Evolutionary conservation across 2,797 vertebrate species (phyloP).

Genomic region (Mycteria americana): DNA sequence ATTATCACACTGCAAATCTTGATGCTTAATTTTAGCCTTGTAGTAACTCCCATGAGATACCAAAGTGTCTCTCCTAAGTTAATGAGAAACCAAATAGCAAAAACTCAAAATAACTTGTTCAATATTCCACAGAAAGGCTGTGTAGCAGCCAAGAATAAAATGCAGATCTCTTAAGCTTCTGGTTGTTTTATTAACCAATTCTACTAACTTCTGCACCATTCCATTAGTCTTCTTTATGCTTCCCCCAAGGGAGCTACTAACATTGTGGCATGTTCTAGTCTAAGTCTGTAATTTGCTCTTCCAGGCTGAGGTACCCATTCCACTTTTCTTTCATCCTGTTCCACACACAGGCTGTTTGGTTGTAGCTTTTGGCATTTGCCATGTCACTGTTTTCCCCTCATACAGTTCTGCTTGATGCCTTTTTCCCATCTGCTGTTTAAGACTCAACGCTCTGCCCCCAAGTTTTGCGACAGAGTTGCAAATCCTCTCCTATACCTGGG

Average conservation of each 20-base stretch:
- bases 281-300: not conserved
- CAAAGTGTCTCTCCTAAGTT: not conserved
- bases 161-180: not conserved
- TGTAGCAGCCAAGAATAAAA: not conserved
- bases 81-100: not conserved
- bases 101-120: not conserved
- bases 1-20: not conserved
- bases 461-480: not conserved
- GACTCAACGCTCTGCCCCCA: not conserved
- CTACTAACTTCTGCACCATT: not conserved
- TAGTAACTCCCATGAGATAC: not conserved
- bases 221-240: not conserved
- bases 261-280: not conserved
- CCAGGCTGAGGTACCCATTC: not conserved
- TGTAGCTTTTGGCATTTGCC: not conserved
- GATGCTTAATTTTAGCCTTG: not conserved
- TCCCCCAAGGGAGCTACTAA: not conserved
- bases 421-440: not conserved
- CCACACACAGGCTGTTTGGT: not conserved
- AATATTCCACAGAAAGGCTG: not conserved
- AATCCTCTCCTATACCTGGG: not conserved
- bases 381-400: not conserved
- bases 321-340: not conserved
- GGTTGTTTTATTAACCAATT: not conserved
- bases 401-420: not conserved